phyloP scores from a whole-genome alignment of 1,140 invertebrate species.

The Calephelis virginiensis region DNA sequence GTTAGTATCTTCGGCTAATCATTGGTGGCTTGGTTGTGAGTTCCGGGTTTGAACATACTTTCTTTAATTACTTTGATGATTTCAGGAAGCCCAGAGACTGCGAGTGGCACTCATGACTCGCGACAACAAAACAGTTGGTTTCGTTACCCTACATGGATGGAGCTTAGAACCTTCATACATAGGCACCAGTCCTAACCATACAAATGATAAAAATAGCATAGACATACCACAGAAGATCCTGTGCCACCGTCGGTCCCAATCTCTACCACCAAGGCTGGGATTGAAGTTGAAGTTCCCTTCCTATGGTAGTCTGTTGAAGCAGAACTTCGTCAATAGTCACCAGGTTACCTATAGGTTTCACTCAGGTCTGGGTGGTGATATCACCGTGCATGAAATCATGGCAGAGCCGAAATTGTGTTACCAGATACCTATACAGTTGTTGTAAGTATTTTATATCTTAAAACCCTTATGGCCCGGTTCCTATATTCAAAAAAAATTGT shows the following conservation, averaged over 20 bases:
- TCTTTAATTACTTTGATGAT: no score
- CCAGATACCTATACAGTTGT: conserved; percentile 90
- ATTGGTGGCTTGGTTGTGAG: no score
- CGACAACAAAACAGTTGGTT: conserved; percentile 85
- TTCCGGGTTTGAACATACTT: no score
- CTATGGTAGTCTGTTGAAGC: conserved; percentile 74
- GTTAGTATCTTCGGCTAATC: no score
- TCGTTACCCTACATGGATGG: conserved; percentile 91
- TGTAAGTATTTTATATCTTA: conserved; percentile 83
- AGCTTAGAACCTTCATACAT: conserved; percentile 87
- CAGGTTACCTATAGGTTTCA: conserved; percentile 94
- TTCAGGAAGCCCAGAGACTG: conserved; percentile 79
- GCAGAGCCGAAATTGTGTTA: conserved; percentile 93
- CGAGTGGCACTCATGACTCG: conserved; percentile 80
- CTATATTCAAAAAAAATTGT: no score
- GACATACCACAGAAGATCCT: conserved; percentile 73
- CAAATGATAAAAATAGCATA: conserved; percentile 63
- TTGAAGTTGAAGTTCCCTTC: conserved; percentile 89
- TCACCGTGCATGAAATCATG: conserved; percentile 96
- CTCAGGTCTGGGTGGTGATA: conserved; percentile 92
- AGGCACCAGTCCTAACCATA: conserved; percentile 85
- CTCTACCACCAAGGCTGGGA: conserved; percentile 88
- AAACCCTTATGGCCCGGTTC: conserved; percentile 4
- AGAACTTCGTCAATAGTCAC: conserved; percentile 87
- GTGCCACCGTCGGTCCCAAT: conserved; percentile 90